These are phyloP conservation scores for Orthonychiurus folsomi DNA, from an alignment of 2,888 invertebrate genomes.

Conservation along the genomic window DNA sequence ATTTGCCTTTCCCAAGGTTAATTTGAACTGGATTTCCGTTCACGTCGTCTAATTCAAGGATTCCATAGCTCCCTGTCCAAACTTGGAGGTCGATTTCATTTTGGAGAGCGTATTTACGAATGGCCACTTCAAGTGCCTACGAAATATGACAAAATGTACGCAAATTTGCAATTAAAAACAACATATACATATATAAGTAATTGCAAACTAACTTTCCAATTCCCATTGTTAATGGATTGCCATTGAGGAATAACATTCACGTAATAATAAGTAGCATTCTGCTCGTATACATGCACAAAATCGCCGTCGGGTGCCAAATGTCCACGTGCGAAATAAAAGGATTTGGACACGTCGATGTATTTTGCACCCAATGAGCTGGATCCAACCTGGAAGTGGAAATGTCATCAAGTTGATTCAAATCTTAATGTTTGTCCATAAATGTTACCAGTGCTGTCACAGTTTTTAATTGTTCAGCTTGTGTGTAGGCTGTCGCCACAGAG, in stretches of 20 bases:
- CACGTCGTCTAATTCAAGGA: constrained; percentile 49
- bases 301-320: constrained; percentile 41
- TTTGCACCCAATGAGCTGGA: constrained; percentile 22
- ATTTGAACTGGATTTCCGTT: constrained; percentile 42
- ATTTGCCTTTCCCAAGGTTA: constrained; percentile 42
- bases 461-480: constrained; percentile 22
- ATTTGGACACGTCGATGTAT: constrained; percentile 27
- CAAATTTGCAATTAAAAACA: constrained; percentile 4
- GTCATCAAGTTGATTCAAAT: background rate
- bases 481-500: constrained; percentile 27
- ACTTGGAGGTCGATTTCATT: constrained; percentile 44
- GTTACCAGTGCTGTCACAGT: constrained; percentile 24
- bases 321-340: constrained; percentile 38
- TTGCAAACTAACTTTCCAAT: constrained; percentile 39
- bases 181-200: background rate
- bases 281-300: constrained; percentile 38
- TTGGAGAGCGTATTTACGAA: constrained; percentile 46
- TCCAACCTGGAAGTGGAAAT: constrained; percentile 22
- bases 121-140: constrained; percentile 46
- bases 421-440: background rate
- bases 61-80: constrained; percentile 54
- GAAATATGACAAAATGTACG: background rate
- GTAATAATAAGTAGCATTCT: constrained; percentile 41
- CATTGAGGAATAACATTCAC: constrained; percentile 40
- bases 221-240: constrained; percentile 41